Base-by-base conservation (phyloP, 2,113 vertebrate species). In the Callopanchax toddi region DNA sequence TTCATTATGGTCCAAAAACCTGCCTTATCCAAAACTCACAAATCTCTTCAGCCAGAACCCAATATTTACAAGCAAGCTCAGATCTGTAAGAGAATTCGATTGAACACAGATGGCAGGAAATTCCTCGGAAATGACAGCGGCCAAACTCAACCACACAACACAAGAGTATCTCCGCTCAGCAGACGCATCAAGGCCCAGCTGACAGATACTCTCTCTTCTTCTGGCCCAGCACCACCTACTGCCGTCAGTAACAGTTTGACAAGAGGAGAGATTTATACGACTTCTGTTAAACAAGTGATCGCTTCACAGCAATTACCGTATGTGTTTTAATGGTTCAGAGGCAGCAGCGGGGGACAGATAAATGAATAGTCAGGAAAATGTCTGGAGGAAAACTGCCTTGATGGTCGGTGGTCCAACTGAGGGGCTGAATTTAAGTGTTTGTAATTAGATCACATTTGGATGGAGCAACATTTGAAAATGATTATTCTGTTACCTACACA, bases 31-130 rank as follows among this genome's bases (percentile, higher is more conserved):
- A 82, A 88, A 92, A 91, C 92, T 93, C 93, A 93, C 92, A 94
- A 66, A 56, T 48, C 86, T 83, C 91, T 88, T 92, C 78, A 93
- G 92, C 93, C 93, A 92, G 92, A 91, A 91, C 90, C 92, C 91
- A 93, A 93, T 96, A 95, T 96, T 97, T 97, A 96, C 94, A 95
- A 95, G 94, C 94, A 93, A 92, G 91, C 92, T 87, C 89, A 92
- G 94, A 95, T 96, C 94, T 95, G 94, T 94, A 93, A 96, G 94
- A 94, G 94, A 94, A 95, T 95, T 91, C 92, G 94, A 97, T 95
- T 96, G 93, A 94, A 95, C 0, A 81, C 96, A 98, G 95, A 98
- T 97, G 96, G 93, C 94, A 96, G 96, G 95, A 97, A 95, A 97
- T 97, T 95, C 96, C 94, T 95, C 90, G 89, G 92, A 95, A 97